Conservation (phyloP, 2,113 vertebrate species). For the Diadophis punctatus region DNA sequence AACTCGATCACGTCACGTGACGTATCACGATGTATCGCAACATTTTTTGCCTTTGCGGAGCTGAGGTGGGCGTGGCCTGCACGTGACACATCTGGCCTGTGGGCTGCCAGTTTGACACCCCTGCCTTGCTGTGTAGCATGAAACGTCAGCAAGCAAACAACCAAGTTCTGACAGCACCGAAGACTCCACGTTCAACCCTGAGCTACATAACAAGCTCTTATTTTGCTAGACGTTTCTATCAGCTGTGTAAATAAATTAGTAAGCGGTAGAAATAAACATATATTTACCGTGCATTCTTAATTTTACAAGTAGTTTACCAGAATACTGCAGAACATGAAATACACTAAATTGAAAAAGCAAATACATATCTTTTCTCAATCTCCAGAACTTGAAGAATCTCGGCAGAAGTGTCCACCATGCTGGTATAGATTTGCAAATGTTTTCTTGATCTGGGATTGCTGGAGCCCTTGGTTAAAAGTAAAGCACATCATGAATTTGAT, state of each 20-base stretch:
- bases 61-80: no score
- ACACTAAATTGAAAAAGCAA: background rate
- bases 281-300: background rate
- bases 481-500: conserved; percentile 81
- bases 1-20: no score
- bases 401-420: conserved; percentile 87
- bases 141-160: background rate
- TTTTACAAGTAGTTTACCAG: background rate
- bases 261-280: background rate
- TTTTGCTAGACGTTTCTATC: background rate
- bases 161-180: background rate
- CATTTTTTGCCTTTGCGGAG: no score
- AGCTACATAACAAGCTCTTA: background rate
- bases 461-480: conserved; percentile 86
- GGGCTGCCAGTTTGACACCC: no score
- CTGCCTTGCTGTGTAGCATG: background rate
- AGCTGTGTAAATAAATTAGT: background rate
- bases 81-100: no score
- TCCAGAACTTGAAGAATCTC: conserved; percentile 92
- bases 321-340: background rate
- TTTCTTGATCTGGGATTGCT: conserved; percentile 95
- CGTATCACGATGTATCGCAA: no score
- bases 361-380: background rate
- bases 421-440: conserved; percentile 88
- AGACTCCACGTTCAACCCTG: background rate